A percentile compares a stretch with the other conserved stretches of the same genome.
phyloP scores from a whole-genome alignment of 1,140 invertebrate genomes.

The Cryptotermes secundus region DNA sequence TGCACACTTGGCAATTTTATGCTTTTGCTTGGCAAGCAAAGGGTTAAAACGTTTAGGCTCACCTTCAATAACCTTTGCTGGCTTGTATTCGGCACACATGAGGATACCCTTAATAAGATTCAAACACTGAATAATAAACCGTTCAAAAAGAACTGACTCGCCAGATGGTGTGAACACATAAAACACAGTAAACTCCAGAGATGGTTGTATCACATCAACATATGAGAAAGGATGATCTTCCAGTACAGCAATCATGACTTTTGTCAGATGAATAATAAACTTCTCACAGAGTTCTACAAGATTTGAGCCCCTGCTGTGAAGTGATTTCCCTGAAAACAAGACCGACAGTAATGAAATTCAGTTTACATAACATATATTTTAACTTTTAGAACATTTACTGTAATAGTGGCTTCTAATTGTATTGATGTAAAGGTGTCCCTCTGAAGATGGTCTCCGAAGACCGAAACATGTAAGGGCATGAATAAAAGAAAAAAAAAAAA shows the following conservation, averaged over 20 bases:
- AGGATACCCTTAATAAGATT: conserved; percentile 86
- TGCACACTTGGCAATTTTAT: too few relatives aligned
- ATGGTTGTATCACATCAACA: conserved; percentile 72
- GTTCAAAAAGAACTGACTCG: conserved; percentile 73
- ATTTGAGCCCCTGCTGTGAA: conserved; percentile 59
- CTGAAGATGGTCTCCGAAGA: too few relatives aligned
- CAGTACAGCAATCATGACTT: conserved; percentile 73
- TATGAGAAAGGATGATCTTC: conserved; percentile 77
- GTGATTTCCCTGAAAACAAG: conserved; percentile 59
- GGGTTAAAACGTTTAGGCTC: conserved; percentile 27
- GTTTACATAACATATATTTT: not conserved
- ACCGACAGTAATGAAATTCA: not conserved
- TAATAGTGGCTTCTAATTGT: too few relatives aligned
- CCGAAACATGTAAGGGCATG: too few relatives aligned
- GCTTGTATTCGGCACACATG: conserved; percentile 71
- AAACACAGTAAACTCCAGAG: conserved; percentile 77
- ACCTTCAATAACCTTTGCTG: conserved; percentile 51
- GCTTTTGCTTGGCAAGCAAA: too few relatives aligned
- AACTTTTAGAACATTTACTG: too few relatives aligned
- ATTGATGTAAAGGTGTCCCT: too few relatives aligned
- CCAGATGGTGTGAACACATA: conserved; percentile 84
- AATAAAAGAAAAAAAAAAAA: not conserved
- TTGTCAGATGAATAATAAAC: conserved; percentile 76
- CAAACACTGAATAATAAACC: conserved; percentile 84
- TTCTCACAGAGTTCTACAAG: conserved; percentile 71